Conservation (phyloP, 2,888 invertebrate genomes). For the Encarsia formosa region DNA sequence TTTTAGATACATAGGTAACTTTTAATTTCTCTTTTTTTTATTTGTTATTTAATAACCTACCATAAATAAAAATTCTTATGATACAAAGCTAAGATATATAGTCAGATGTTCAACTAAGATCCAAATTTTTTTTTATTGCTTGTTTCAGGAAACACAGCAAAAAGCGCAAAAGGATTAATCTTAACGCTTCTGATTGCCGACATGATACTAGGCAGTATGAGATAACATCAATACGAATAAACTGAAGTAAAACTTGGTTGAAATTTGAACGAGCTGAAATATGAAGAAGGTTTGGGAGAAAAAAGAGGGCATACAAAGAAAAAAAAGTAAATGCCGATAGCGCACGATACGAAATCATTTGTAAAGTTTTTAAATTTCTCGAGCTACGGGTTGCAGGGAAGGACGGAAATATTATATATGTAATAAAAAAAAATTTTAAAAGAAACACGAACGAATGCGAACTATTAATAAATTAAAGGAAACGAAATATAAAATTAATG, state of each 20-base stretch:
- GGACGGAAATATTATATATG: conserved; percentile 26
- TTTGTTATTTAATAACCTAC: no score
- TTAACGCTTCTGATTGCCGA: conserved; percentile 31
- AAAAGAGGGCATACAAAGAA: background rate
- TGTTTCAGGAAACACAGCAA: conserved; percentile 36
- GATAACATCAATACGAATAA: conserved; percentile 46
- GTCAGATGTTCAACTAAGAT: no score
- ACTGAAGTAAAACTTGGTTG: conserved; percentile 33
- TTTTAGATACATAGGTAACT: no score
- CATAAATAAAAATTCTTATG: no score
- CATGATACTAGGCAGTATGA: conserved; percentile 38
- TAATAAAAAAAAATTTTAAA: no score
- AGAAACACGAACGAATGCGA: conserved; percentile 12
- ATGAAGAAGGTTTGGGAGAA: conserved; percentile 21
- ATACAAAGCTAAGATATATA: no score
- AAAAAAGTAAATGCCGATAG: background rate
- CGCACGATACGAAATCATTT: conserved; percentile 30
- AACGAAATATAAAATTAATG: no score
- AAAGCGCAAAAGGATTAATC: conserved; percentile 38
- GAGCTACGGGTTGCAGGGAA: conserved; percentile 24
- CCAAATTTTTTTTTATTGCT: background rate
- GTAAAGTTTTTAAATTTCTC: conserved; percentile 41
- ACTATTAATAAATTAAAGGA: background rate
- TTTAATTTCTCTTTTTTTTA: no score
- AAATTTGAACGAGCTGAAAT: conserved; percentile 31